Evolutionary conservation across 1,140 invertebrate species (phyloP).

Genomic region (Cyclina sinensis): DNA sequence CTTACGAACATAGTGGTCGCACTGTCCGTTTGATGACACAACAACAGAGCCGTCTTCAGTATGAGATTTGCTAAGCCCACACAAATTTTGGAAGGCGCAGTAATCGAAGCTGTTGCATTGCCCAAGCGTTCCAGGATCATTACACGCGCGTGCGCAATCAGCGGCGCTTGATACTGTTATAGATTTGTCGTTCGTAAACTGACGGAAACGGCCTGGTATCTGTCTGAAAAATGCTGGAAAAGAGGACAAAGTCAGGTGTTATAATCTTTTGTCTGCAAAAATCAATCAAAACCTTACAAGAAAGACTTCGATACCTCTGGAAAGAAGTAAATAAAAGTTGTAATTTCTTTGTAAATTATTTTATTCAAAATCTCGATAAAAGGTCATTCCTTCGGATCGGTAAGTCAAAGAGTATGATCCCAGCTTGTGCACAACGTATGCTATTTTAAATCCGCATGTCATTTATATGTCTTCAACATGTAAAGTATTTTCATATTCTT

Average conservation of each 20-base stretch:
- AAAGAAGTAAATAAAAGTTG: no score
- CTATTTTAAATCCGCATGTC: no score
- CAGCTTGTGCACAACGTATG: no score
- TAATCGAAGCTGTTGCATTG: constrained; percentile 65
- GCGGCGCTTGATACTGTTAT: constrained; percentile 15
- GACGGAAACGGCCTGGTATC: neutral
- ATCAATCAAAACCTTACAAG: no score
- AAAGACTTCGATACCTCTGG: no score
- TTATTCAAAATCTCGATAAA: no score
- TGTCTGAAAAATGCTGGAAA: constrained; percentile 55
- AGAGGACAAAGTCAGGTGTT: neutral
- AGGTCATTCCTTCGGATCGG: no score
- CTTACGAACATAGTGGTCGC: constrained; percentile 63
- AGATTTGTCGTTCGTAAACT: constrained; percentile 47
- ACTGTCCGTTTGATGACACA: constrained; percentile 20
- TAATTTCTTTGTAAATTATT: no score
- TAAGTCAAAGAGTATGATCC: no score
- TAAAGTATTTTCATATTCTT: no score
- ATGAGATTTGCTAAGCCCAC: constrained; percentile 54
- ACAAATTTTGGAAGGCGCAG: constrained; percentile 35
- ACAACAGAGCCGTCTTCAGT: constrained; percentile 45
- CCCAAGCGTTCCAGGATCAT: neutral
- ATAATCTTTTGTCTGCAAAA: no score
- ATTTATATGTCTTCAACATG: no score
- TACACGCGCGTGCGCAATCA: constrained; percentile 56